Evolutionary conservation across 2,797 vertebrate genomes (phyloP).

Genomic region (Melanotaenia pygmaea): DNA sequence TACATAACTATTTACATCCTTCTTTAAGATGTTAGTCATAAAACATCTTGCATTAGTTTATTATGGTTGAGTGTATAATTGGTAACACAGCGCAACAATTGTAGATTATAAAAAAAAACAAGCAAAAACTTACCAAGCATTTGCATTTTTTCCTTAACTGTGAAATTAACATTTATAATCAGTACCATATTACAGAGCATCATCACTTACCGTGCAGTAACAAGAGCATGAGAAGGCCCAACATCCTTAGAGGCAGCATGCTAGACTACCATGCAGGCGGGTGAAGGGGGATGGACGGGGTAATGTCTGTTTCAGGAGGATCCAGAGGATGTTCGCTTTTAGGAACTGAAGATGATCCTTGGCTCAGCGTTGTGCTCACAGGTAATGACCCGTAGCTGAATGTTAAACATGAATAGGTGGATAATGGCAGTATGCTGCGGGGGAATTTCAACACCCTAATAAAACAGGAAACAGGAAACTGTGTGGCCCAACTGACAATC

Average conservation of each 20-base stretch:
- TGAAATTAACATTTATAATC: not conserved
- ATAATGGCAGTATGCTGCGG: not conserved
- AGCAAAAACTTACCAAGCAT: not conserved
- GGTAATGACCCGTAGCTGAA: slow-evolving; percentile 8
- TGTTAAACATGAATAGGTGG: not conserved
- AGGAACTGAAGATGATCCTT: not conserved
- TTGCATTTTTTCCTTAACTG: not conserved
- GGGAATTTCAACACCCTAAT: slow-evolving; percentile 38
- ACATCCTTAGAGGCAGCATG: slow-evolving; percentile 41
- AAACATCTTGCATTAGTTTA: not conserved
- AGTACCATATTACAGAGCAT: not conserved
- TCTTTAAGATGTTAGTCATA: not conserved
- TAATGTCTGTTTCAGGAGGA: slow-evolving; percentile 1
- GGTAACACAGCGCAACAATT: not conserved
- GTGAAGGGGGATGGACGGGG: slow-evolving; percentile 3
- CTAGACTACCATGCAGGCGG: not conserved
- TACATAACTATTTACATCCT: not conserved
- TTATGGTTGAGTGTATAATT: not conserved
- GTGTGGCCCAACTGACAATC: not conserved
- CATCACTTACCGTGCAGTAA: slow-evolving; percentile 64
- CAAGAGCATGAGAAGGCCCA: slow-evolving; percentile 43
- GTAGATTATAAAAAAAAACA: not conserved
- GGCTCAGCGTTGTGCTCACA: not conserved
- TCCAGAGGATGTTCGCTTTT: slow-evolving; percentile 18
- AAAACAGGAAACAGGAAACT: slow-evolving; percentile 57